Evolutionary conservation across 2,888 invertebrate species (phyloP).

Genomic region (Rhaphigaster nebulosa): DNA sequence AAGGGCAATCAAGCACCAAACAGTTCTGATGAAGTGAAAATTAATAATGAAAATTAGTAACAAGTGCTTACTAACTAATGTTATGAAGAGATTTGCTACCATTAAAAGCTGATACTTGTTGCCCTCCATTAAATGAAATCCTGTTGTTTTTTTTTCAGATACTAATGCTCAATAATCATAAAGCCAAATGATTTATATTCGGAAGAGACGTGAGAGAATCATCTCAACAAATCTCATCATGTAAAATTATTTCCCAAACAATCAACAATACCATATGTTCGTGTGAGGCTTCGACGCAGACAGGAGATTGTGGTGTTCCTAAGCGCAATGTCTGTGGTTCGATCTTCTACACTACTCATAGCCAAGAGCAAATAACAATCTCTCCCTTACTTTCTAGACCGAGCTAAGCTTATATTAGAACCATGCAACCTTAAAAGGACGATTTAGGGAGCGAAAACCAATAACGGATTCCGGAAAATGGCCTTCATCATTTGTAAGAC

Average conservation of each 20-base stretch:
- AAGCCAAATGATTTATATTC: too few species aligned
- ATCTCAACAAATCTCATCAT: too few species aligned
- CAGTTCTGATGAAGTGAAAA: not conserved
- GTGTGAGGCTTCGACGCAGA: too few species aligned
- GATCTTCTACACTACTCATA: not conserved
- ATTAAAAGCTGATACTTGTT: too few species aligned
- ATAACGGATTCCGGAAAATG: not conserved
- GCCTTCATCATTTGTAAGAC: not conserved
- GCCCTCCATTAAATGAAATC: too few species aligned
- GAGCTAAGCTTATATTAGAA: not conserved
- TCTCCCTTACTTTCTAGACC: not conserved
- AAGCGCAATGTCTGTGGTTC: not conserved
- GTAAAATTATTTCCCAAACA: too few species aligned
- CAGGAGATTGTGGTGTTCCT: not conserved
- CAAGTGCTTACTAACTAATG: too few species aligned
- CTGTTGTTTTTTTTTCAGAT: too few species aligned
- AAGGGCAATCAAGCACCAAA: not conserved
- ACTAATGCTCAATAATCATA: too few species aligned
- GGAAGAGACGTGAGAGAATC: not conserved
- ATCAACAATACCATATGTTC: not conserved
- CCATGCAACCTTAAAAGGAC: not conserved
- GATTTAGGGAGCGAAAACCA: not conserved
- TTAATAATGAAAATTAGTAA: not conserved
- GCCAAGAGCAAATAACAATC: not conserved
- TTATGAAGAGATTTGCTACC: too few species aligned